Evolutionary conservation across 2,113 vertebrate species (phyloP), one percentile per base, ranked within the genome.

Genomic region (Forbesichthys agassizii): DNA sequence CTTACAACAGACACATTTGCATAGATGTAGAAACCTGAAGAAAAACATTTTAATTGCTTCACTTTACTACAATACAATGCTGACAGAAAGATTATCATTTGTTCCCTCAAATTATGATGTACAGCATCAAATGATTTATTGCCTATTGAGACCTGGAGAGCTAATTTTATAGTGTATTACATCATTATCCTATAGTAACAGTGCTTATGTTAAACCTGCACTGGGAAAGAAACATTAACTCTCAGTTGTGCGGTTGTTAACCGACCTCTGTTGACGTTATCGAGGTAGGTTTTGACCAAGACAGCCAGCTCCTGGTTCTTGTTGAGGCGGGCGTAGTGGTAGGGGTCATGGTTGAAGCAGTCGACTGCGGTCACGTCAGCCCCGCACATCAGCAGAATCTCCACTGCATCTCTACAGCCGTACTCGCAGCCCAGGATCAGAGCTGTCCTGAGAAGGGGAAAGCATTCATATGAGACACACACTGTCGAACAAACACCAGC

Each of bases 371-470:
- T 92, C 59, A 93, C 89, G 8, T 98, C 96, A 0, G 93, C 93
- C 0, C 95, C 95, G 0, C 89, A 94, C 82, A 73, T 95, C 75
- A 99, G 86, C 85, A 99, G 65, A 61, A 99, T 93, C 51, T 99
- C 96, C 36, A 99, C 96, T 0, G 96, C 95, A 1, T 97, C 98
- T 87, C 83, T 96, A 89, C 96, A 99, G 58, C 94, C 93, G 0
- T 93, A 96, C 73, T 98, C 97, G 6, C 96, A 99, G 53, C 96
- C 98, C 12, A 98, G 63, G 90, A 99, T 98, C 14, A 99, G 80
- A 11, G 96, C 93, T 0, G 96, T 99, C 90, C 98, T 99, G 86
- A 5, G 33, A 8, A 9, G 3, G 10, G 18, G 49, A 47, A 70
- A 16, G 70, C 51, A 73, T 33, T 27, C 10, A 61, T 13, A 66